Conservation (phyloP, 2,113 vertebrate genomes). For the Alethe diademata region DNA sequence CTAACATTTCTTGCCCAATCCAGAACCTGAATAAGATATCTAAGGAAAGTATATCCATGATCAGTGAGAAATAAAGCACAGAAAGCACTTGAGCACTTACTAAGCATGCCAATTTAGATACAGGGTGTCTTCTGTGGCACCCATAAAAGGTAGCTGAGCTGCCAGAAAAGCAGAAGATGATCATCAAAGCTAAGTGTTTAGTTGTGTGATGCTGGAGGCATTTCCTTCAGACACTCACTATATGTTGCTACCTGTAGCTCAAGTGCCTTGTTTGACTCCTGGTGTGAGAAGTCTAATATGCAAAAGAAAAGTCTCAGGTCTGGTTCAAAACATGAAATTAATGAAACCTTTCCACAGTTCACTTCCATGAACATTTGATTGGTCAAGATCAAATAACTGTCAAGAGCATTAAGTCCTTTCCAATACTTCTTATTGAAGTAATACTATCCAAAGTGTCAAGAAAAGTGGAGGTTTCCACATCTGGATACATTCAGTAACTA, state of each 20-base stretch:
- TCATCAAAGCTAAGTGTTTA: neutral
- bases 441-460: neutral
- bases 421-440: neutral
- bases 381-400: neutral
- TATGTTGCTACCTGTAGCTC: neutral
- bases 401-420: neutral
- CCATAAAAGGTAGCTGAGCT: neutral
- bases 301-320: neutral
- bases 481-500: neutral
- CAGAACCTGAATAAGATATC: neutral
- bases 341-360: neutral
- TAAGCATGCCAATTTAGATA: neutral
- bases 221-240: neutral
- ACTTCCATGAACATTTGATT: neutral
- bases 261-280: neutral
- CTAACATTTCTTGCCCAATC: neutral
- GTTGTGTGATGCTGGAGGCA: neutral
- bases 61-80: neutral
- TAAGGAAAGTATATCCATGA: neutral
- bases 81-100: neutral
- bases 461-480: neutral
- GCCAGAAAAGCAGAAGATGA: neutral
- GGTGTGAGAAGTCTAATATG: neutral
- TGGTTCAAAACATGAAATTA: neutral
- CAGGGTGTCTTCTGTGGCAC: neutral